A percentile compares a stretch with the other conserved stretches of the same genome.
Conservation (phyloP, 2,113 vertebrate genomes). For the Chaenocephalus aceratus region DNA sequence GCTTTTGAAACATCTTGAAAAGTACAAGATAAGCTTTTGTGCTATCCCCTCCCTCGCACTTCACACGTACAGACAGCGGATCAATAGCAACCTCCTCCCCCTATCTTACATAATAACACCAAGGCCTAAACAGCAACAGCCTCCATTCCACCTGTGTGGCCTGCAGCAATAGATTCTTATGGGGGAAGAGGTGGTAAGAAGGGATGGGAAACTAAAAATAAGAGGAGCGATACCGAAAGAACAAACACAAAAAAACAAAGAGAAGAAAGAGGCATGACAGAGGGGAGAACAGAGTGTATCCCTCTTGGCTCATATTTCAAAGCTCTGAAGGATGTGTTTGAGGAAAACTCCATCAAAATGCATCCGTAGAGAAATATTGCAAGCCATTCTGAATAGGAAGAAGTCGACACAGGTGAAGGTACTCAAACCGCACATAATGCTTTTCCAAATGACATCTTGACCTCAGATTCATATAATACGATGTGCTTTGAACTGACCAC, state of each 20-base stretch:
- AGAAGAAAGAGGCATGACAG: slow-evolving; percentile 35
- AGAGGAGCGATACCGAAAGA: slow-evolving; percentile 17
- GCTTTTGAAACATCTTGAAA: slow-evolving; percentile 30
- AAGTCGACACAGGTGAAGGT: slow-evolving; percentile 8
- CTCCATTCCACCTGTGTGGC: slow-evolving; percentile 62
- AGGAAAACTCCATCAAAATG: slow-evolving; percentile 47
- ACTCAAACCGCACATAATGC: background rate
- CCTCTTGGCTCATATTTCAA: slow-evolving; percentile 61
- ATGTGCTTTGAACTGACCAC: slow-evolving; percentile 8
- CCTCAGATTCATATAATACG: background rate
- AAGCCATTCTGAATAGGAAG: slow-evolving; percentile 26
- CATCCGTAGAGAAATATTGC: slow-evolving; percentile 33
- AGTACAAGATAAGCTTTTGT: slow-evolving; percentile 42
- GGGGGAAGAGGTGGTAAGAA: slow-evolving; percentile 27
- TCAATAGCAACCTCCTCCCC: slow-evolving; percentile 52
- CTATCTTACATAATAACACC: slow-evolving; percentile 56
- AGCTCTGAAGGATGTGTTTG: slow-evolving; percentile 52
- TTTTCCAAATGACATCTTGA: background rate
- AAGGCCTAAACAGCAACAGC: slow-evolving; percentile 47
- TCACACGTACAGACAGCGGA: slow-evolving; percentile 28
- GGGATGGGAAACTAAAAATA: slow-evolving; percentile 37
- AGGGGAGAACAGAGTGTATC: slow-evolving; percentile 18
- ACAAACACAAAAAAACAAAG: slow-evolving; percentile 36
- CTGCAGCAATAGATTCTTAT: slow-evolving; percentile 51
- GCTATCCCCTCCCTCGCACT: background rate